Evolutionary conservation across 2,888 invertebrate genomes (phyloP).

Genomic region (Leucoptera coffeella): DNA sequence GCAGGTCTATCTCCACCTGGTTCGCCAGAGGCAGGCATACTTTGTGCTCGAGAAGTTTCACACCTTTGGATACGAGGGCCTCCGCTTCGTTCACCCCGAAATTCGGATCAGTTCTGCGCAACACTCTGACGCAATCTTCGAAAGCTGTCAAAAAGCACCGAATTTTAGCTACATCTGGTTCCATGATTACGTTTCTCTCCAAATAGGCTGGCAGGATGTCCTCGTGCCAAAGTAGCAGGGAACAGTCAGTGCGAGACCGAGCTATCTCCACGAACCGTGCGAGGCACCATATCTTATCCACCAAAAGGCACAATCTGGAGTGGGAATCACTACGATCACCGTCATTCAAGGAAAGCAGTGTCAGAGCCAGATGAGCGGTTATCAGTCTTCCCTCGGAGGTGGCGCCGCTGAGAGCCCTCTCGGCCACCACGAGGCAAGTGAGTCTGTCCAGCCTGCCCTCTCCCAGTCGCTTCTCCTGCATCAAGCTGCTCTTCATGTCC

Average conservation of each 20-base stretch:
- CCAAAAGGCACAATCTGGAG: slow-evolving; percentile 50
- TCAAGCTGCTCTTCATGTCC: slow-evolving; percentile 61
- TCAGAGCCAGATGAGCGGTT: slow-evolving; percentile 61
- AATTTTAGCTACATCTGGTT: slow-evolving; percentile 59
- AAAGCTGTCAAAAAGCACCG: slow-evolving; percentile 38
- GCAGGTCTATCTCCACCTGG: slow-evolving; percentile 86
- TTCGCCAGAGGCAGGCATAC: slow-evolving; percentile 70
- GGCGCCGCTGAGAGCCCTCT: slow-evolving; percentile 60
- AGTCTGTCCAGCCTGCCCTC: slow-evolving; percentile 63
- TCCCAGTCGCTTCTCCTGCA: slow-evolving; percentile 58
- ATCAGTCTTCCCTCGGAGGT: slow-evolving; percentile 59
- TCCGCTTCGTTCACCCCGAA: slow-evolving; percentile 17
- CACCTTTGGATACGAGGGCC: slow-evolving; percentile 24
- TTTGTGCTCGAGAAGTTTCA: slow-evolving; percentile 44
- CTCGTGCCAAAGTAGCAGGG: slow-evolving; percentile 78
- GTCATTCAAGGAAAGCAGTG: too few species aligned
- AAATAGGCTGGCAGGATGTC: slow-evolving; percentile 71
- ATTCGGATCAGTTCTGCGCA: slow-evolving; percentile 25
- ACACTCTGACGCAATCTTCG: slow-evolving; percentile 29
- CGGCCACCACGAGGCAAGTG: slow-evolving; percentile 69
- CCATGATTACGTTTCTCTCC: slow-evolving; percentile 62
- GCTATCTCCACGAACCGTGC: slow-evolving; percentile 54
- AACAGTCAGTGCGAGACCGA: slow-evolving; percentile 61
- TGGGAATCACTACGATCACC: too few species aligned
- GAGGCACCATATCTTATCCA: slow-evolving; percentile 61